These are phyloP conservation scores for Hylaeus anthracinus DNA, from an alignment of 1,140 invertebrate genomes.

Conservation along the genomic window DNA sequence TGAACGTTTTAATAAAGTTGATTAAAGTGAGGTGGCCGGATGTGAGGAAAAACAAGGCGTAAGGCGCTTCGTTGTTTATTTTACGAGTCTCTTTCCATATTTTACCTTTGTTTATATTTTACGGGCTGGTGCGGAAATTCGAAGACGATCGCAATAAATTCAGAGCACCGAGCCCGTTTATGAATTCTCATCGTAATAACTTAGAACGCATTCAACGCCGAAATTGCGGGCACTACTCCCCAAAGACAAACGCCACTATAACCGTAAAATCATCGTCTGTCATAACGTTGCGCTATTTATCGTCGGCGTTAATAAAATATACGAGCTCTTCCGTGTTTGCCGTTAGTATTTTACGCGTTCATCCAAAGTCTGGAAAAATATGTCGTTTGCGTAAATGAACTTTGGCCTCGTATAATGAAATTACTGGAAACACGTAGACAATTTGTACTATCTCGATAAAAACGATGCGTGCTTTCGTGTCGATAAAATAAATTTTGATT, in stretches of 20 bases:
- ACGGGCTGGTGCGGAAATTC: not conserved
- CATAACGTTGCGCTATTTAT: not conserved
- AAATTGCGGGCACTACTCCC: not conserved
- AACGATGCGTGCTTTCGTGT: not conserved
- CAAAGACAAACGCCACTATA: not conserved
- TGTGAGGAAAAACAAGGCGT: not conserved
- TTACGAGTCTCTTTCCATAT: not conserved
- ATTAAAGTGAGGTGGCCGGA: not conserved
- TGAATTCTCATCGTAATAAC: constrained; percentile 1
- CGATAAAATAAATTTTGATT: no score
- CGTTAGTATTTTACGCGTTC: not conserved
- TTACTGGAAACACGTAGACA: not conserved
- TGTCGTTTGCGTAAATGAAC: not conserved
- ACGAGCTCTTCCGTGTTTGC: not conserved
- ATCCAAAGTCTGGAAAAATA: not conserved
- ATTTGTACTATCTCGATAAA: constrained; percentile 10
- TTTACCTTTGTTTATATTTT: not conserved
- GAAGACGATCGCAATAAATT: not conserved
- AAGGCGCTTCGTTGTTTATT: not conserved
- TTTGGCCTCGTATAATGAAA: not conserved
- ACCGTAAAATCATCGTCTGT: not conserved
- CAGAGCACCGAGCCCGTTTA: not conserved
- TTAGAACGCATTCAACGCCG: no score
- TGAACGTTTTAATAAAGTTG: no score
- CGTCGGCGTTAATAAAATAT: not conserved